Percentiles rank a stretch among this genome's conserved stretches.
Conservation (phyloP, 2,113 vertebrate species). For the Clupea harengus region DNA sequence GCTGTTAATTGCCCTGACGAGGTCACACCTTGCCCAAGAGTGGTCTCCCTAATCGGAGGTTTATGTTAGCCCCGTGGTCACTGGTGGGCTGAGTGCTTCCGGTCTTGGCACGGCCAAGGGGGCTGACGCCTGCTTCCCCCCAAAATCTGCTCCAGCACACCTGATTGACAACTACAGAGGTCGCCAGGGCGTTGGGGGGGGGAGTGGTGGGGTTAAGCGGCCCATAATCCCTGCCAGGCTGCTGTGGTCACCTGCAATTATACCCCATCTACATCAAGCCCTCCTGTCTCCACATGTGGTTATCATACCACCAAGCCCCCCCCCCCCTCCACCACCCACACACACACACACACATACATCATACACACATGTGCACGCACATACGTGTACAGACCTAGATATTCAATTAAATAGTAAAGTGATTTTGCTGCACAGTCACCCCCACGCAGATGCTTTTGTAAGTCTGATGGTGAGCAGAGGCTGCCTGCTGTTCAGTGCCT, state of each 20-base stretch:
- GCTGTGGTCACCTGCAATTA: slow-evolving; percentile 57
- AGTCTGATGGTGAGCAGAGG: background rate
- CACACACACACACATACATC: background rate
- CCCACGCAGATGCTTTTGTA: background rate
- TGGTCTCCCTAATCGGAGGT: slow-evolving; percentile 66
- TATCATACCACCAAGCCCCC: background rate
- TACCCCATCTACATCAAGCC: slow-evolving; percentile 40
- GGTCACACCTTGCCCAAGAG: slow-evolving; percentile 76
- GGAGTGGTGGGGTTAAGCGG: slow-evolving; percentile 54
- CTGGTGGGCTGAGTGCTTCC: slow-evolving; percentile 44
- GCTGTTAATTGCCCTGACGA: slow-evolving; percentile 73
- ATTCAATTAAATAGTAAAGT: background rate
- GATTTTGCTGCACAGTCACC: background rate
- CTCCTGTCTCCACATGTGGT: slow-evolving; percentile 23
- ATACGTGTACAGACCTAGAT: background rate
- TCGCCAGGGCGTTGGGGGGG: slow-evolving; percentile 35
- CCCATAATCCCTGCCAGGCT: slow-evolving; percentile 54
- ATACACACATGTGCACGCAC: no score
- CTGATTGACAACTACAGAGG: slow-evolving; percentile 47
- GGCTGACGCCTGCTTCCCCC: slow-evolving; percentile 11
- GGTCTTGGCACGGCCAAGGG: slow-evolving; percentile 43
- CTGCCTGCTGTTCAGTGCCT: slow-evolving; percentile 29
- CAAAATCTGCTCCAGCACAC: slow-evolving; percentile 45
- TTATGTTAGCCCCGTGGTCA: slow-evolving; percentile 62
- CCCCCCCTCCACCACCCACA: background rate